phyloP scores from a whole-genome alignment of 2,888 invertebrate genomes.

The Stegophylla sp. region DNA sequence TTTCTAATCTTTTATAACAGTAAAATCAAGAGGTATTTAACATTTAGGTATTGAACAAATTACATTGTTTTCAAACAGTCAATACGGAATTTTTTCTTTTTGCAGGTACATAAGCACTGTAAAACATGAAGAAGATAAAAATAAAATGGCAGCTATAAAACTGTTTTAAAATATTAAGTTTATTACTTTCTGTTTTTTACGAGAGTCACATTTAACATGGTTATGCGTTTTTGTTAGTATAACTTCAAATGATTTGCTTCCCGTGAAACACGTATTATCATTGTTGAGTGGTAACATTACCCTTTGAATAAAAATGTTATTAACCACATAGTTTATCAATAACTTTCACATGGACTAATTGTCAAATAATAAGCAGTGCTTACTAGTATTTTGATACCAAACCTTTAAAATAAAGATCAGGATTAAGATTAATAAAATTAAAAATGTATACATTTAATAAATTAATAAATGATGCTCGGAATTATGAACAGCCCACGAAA shows the following conservation, averaged over 20 bases:
- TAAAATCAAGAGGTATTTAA: too few species aligned
- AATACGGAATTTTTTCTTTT: background rate
- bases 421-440: background rate
- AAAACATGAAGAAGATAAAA: background rate
- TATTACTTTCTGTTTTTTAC: constrained; percentile 25
- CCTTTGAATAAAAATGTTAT: constrained; percentile 31
- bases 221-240: constrained; percentile 37
- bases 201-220: constrained; percentile 32
- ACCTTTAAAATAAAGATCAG: background rate
- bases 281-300: constrained; percentile 24
- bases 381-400: background rate
- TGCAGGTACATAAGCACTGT: background rate
- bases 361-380: constrained; percentile 9
- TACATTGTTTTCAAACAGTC: background rate
- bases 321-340: constrained; percentile 10
- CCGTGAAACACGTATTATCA: constrained; percentile 28
- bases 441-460: too few species aligned
- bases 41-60: background rate
- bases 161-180: constrained; percentile 29
- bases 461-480: too few species aligned
- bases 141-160: constrained; percentile 15
- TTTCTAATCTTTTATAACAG: too few species aligned
- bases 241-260: constrained; percentile 47
- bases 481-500: too few species aligned
- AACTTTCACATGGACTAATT: background rate